phyloP scores from a whole-genome alignment of 2,797 vertebrate genomes.

The Limnodromus scolopaceus region DNA sequence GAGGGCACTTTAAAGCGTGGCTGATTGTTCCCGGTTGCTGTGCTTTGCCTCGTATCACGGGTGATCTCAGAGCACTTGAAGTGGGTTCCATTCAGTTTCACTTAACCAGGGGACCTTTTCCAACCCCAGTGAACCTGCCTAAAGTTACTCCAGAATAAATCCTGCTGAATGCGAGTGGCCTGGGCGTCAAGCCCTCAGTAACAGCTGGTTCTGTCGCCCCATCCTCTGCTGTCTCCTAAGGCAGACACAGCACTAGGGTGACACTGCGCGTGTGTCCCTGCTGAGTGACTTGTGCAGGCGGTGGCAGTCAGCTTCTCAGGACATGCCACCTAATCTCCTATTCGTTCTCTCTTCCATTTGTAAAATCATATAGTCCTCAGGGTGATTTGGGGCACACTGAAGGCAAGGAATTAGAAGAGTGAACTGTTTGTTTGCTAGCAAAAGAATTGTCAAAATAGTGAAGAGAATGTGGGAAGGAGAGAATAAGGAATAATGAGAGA shows the following conservation, averaged over 20 bases:
- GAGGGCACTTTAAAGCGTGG: neutral
- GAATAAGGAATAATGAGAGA: neutral
- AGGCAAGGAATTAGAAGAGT: neutral
- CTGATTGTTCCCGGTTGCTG: neutral
- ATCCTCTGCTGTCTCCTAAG: too few species aligned
- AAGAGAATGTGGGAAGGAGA: neutral
- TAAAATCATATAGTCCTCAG: neutral
- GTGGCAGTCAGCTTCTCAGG: neutral
- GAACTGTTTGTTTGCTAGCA: neutral
- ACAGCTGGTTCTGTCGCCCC: neutral
- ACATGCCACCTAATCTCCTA: neutral
- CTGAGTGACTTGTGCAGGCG: neutral
- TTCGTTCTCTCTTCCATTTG: neutral
- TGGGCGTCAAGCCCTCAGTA: neutral
- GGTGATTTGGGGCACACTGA: neutral
- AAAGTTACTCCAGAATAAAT: neutral
- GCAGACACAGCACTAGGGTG: neutral
- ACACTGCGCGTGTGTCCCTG: neutral
- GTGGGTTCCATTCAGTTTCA: neutral
- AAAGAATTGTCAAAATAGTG: neutral
- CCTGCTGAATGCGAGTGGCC: neutral
- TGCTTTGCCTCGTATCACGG: neutral
- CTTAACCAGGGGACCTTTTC: neutral
- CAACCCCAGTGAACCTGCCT: neutral
- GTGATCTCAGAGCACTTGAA: neutral